Evolutionary conservation across 2,888 invertebrate species (phyloP).

Genomic region (Cosmia pyralina): DNA sequence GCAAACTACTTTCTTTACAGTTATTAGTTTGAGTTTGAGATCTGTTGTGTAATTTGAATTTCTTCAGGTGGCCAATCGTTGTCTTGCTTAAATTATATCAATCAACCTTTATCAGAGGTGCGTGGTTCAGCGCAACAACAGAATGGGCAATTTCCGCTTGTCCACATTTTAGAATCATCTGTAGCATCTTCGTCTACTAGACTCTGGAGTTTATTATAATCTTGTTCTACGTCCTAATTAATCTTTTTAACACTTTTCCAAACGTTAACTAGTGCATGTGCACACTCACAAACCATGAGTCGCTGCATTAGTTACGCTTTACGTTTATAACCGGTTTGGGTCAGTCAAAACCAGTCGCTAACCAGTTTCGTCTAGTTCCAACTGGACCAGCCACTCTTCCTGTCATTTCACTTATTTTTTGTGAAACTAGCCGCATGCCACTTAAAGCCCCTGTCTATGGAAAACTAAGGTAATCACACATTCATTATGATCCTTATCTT

Average conservation of each 20-base stretch:
- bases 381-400: conserved; percentile 76
- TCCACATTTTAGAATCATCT: background rate
- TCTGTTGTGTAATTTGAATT: background rate
- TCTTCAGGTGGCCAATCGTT: background rate
- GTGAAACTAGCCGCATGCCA: conserved; percentile 61
- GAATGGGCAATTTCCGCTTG: background rate
- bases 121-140: too few relatives aligned
- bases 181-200: background rate
- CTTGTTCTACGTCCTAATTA: background rate
- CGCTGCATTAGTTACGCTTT: conserved; percentile 60
- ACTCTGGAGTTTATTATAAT: background rate
- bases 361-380: conserved; percentile 61
- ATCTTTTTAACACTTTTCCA: conserved; percentile 43
- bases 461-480: conserved; percentile 33
- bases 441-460: conserved; percentile 41
- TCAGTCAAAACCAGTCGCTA: conserved; percentile 71
- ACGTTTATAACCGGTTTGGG: conserved; percentile 65
- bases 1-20: background rate
- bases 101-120: too few relatives aligned
- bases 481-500: conserved; percentile 37
- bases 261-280: conserved; percentile 56
- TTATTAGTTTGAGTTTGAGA: background rate
- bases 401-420: conserved; percentile 78
- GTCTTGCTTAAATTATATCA: background rate
- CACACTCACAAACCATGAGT: conserved; percentile 54